Percentiles rank a stretch among this genome's conserved stretches.
These are phyloP conservation scores for Yoshiicerus persimilis DNA, from an alignment of 1,140 invertebrate species.

Conservation along the genomic window DNA sequence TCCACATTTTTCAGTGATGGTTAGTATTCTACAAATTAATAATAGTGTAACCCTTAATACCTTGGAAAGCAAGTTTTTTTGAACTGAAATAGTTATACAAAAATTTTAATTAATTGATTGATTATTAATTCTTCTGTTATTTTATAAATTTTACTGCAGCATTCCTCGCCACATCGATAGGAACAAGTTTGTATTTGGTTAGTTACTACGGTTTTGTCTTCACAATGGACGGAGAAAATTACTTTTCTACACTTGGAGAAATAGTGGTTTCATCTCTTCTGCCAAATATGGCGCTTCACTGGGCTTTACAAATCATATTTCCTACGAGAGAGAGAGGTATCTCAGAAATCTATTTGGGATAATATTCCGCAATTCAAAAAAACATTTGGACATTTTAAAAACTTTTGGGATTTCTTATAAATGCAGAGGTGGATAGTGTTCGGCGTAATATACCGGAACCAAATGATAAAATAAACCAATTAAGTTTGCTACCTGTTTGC, in stretches of 20 bases:
- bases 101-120: too few species aligned
- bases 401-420: too few species aligned
- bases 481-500: slow-evolving; percentile 54
- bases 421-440: slow-evolving; percentile 55
- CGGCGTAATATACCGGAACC: slow-evolving; percentile 57
- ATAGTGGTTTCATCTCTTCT: slow-evolving; percentile 65
- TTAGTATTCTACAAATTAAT: too few species aligned
- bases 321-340: too few species aligned
- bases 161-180: slow-evolving; percentile 69
- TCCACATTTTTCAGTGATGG: slow-evolving; percentile 66
- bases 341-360: too few species aligned
- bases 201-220: slow-evolving; percentile 67
- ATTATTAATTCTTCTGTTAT: too few species aligned
- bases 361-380: too few species aligned
- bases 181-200: slow-evolving; percentile 71
- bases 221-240: slow-evolving; percentile 65
- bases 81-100: too few species aligned
- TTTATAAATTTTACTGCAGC: too few species aligned
- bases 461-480: slow-evolving; percentile 21
- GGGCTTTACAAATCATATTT: slow-evolving; percentile 64
- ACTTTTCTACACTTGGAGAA: slow-evolving; percentile 50
- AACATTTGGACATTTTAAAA: too few species aligned
- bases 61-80: too few species aligned
- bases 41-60: too few species aligned
- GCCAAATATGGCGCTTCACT: slow-evolving; percentile 74